Percentiles rank a stretch among this genome's conserved stretches.
These are phyloP conservation scores for Thelaira solivaga DNA, from an alignment of 2,888 invertebrate genomes.

Conservation along the genomic window DNA sequence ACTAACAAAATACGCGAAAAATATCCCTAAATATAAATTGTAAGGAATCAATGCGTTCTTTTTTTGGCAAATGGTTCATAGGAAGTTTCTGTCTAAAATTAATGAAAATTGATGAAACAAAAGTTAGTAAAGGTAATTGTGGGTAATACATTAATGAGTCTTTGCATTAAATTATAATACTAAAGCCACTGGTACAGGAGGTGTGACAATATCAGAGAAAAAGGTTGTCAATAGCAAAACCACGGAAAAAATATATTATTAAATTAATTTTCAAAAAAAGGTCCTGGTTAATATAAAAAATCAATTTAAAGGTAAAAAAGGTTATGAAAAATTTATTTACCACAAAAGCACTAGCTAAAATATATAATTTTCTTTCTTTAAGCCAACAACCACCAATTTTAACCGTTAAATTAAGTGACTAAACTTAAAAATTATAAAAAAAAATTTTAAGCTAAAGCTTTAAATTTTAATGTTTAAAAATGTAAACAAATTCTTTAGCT, in stretches of 20 bases:
- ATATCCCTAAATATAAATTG: slow-evolving; percentile 47
- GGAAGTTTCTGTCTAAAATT: slow-evolving; percentile 65
- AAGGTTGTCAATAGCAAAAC: slow-evolving; percentile 1
- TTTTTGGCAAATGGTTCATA: slow-evolving; percentile 37
- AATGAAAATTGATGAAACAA: slow-evolving; percentile 76
- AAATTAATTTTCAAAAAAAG: slow-evolving; percentile 17
- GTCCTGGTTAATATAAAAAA: not conserved
- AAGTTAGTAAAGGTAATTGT: slow-evolving; percentile 76
- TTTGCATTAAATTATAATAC: slow-evolving; percentile 37
- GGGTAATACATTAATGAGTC: slow-evolving; percentile 73
- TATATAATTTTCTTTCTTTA: no score
- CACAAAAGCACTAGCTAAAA: no score
- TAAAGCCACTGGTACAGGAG: slow-evolving; percentile 24
- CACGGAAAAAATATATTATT: slow-evolving; percentile 23
- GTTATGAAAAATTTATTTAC: no score
- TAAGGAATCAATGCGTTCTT: slow-evolving; percentile 51
- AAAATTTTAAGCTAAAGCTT: no score
- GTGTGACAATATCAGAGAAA: slow-evolving; percentile 23
- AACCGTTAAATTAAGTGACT: no score
- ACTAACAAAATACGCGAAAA: slow-evolving; percentile 40
- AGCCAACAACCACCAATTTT: no score
- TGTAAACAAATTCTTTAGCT: not conserved
- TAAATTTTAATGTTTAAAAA: not conserved
- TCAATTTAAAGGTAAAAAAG: not conserved
- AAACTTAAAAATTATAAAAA: no score